A percentile compares a stretch with the other conserved stretches of the same genome.
Evolutionary conservation across 2,113 vertebrate genomes (phyloP).

Genomic region (Dasyornis broadbenti): DNA sequence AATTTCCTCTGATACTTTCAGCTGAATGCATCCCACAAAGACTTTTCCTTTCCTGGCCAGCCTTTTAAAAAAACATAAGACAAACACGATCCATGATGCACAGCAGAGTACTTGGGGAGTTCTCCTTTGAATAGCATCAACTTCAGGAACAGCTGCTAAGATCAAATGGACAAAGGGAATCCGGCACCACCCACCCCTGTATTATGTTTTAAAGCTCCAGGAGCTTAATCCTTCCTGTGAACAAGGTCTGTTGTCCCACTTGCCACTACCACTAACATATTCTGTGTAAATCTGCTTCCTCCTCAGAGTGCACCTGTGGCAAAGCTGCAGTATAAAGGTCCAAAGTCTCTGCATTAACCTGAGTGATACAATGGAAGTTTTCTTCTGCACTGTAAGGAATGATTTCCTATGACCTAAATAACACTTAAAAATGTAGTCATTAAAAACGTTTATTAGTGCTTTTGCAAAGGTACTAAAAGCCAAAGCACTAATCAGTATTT

Average conservation of each 20-base stretch:
- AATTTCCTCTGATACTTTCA: neutral
- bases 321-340: neutral
- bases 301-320: neutral
- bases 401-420: neutral
- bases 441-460: neutral
- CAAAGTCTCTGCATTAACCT: neutral
- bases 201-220: slow-evolving; percentile 57
- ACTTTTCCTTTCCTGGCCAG: neutral
- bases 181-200: neutral
- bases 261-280: neutral
- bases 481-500: neutral
- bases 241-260: neutral
- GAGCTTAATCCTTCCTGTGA: slow-evolving; percentile 13
- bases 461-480: neutral
- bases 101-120: slow-evolving; percentile 44
- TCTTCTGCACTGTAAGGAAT: neutral
- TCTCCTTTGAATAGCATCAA: slow-evolving; percentile 50
- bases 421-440: neutral
- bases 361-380: neutral
- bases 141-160: slow-evolving; percentile 72
- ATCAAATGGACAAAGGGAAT: slow-evolving; percentile 65
- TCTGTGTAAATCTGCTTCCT: neutral
- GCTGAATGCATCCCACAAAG: neutral
- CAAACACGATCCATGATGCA: neutral
- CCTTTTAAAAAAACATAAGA: neutral